A percentile compares a stretch with the other conserved stretches of the same genome.
These are phyloP conservation scores for Muraenolepis orangiensis DNA, from an alignment of 2,797 vertebrate species.

Conservation along the genomic window DNA sequence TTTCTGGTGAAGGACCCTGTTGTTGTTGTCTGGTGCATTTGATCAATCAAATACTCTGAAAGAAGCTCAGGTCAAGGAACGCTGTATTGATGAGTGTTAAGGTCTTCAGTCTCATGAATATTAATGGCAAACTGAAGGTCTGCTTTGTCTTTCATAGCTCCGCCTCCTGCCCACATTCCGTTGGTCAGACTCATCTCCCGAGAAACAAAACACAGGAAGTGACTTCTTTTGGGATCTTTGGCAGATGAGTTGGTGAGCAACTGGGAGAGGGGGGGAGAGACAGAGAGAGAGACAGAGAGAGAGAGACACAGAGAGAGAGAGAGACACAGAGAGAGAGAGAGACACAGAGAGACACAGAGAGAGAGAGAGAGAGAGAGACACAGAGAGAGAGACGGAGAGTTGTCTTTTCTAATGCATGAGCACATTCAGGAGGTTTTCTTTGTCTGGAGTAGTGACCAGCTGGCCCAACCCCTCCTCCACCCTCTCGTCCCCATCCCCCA, in stretches of 20 bases:
- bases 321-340: slow-evolving; percentile 35
- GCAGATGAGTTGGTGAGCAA: slow-evolving; percentile 11
- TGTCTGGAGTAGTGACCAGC: slow-evolving; percentile 76
- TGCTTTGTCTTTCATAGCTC: not conserved
- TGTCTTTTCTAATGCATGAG: slow-evolving; percentile 66
- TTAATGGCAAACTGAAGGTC: not conserved
- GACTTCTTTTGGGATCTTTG: not conserved
- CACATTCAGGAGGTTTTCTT: slow-evolving; percentile 72
- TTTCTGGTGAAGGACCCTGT: not conserved
- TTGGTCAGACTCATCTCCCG: not conserved
- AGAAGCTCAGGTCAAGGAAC: not conserved
- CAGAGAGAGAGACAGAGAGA: slow-evolving; percentile 32
- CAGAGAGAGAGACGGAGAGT: too few species aligned
- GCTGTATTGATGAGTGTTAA: not conserved
- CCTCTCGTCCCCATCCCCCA: slow-evolving; percentile 50
- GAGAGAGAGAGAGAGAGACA: slow-evolving; percentile 27
- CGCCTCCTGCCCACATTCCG: not conserved
- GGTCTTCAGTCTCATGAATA: not conserved
- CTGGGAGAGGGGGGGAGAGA: slow-evolving; percentile 16
- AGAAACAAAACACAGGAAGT: slow-evolving; percentile 24
- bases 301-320: slow-evolving; percentile 28
- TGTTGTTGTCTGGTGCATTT: not conserved
- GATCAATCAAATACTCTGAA: not conserved
- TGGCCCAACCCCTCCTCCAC: slow-evolving; percentile 62
- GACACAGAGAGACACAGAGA: slow-evolving; percentile 28